Base-by-base conservation (phyloP, 2,113 vertebrate species). In the Phylloscopus trochiloides region DNA sequence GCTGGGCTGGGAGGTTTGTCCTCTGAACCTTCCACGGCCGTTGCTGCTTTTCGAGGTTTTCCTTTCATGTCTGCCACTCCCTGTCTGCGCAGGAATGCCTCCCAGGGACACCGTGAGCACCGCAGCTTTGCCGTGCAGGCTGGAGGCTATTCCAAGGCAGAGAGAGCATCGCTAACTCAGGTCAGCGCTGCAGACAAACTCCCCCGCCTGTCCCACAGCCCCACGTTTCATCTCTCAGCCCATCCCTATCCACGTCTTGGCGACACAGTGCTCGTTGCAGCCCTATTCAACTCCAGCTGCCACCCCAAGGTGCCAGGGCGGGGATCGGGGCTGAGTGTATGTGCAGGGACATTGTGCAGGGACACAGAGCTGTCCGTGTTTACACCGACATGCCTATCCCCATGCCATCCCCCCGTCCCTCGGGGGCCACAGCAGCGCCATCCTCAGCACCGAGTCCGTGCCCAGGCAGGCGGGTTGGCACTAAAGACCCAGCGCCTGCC, bases 361-460 rank as follows among this genome's bases (percentile, higher is more conserved):
- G 34, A 34, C 34, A 34, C 34, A 34, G 36, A 72, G 36, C 24
- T 51, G 72, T 10, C 63, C 0, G 0, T 11, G n/a, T 57, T 68
- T 28, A 31, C 51, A 28, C 4, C 2, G 38, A 34, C 25, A 0
- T 10, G 31, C 12, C 2, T 22, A 22, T 67, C 12, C 25, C 36
- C n/a, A 17, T 2, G 0, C 48, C 73, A 26, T 54, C 45, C 38
- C 7, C 54, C 32, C 0, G 0, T 67, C n/a, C 38, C 47, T 38
- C 0, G 1, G 14, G 36, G 58, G 3, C 59, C 17, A 0, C 73
- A 32, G 68, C 63, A 83, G 36, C 22, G 1, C 62, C 9, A 0
- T 48, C 72, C 84, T 45, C 50, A 31, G 77, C 77, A 21, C 48
- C 3, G 2, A 81, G 57, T 29, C 85, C 29, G 14, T 54, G 73